These are phyloP conservation scores for Reticulitermes speratus DNA, from an alignment of 1,140 invertebrate genomes.

Conservation along the genomic window DNA sequence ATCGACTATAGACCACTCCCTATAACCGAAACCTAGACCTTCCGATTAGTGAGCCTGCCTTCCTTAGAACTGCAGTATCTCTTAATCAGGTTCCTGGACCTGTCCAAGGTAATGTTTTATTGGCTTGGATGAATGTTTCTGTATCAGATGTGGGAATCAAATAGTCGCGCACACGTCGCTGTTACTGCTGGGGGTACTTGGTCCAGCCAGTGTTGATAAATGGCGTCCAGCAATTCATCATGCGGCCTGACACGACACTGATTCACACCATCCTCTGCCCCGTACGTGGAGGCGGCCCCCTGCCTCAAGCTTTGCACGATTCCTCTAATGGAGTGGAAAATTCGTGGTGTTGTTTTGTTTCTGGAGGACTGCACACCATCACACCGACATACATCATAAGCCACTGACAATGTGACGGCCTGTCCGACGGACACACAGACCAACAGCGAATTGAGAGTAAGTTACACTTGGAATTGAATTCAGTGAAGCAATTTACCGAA, in stretches of 20 bases:
- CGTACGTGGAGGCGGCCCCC: slow-evolving; percentile 3
- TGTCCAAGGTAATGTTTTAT: too few species aligned
- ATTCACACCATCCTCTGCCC: slow-evolving; percentile 10
- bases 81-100: too few species aligned
- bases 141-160: not conserved
- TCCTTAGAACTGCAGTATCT: too few species aligned
- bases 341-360: slow-evolving; percentile 17
- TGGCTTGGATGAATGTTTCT: not conserved
- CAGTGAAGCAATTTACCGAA: too few species aligned
- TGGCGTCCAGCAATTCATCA: slow-evolving; percentile 29
- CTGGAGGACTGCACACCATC: not conserved
- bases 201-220: slow-evolving; percentile 27
- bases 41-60: too few species aligned
- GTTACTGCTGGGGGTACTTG: not conserved
- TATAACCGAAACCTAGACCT: too few species aligned
- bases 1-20: too few species aligned
- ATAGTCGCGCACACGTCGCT: not conserved
- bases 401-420: not conserved
- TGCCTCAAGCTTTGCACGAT: not conserved
- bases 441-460: too few species aligned
- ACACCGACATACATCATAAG: not conserved
- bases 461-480: too few species aligned
- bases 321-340: slow-evolving; percentile 30
- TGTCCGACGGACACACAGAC: not conserved
- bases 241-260: slow-evolving; percentile 26